Evolutionary conservation across 53 echinoderm and acorn worm species (phyloP), one percentile per base, ranked within the genome.

Genomic region (Arbacia lixula): DNA sequence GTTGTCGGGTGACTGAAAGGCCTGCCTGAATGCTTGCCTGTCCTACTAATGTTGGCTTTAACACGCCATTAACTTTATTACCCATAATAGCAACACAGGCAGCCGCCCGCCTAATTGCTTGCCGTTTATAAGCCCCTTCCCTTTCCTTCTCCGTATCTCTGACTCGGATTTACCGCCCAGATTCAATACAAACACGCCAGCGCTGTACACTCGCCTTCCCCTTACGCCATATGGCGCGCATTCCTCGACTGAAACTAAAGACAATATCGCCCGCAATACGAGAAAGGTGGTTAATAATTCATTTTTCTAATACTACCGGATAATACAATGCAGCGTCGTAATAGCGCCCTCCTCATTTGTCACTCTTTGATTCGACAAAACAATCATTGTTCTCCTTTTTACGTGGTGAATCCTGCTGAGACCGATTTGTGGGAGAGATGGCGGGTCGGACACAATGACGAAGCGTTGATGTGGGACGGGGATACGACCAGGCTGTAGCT

Each of bases 31-130:
- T n/a, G n/a, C n/a, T n/a, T n/a, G n/a, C n/a, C n/a, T n/a, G n/a
- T n/a, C n/a, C n/a, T 69, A 74, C 51, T 74, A 52, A 74, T 74
- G 74, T 74, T 74, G 74, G 74, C 74, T 74, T 74, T 74, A 74
- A 74, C 74, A 74, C 35, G 21, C 74, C 74, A 74, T 74, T 74
- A 74, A 30, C 74, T 53, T 53, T 74, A 74, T 74, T 74, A 53
- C 54, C 54, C n/a, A 5, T 74, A 74, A 74, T 74, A 53, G 74
- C 51, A 34, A 34, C 33, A 30, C 74, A 30, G 49, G 74, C 74
- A 53, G 53, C 53, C 28, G 53, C 54, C 52, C 74, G 74, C 74
- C 74, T 74, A 74, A 74, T 74, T 74, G 74, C 46, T 74, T 74
- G 74, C 53, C 74, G 74, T 50, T 74, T 33, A 34, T 36, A 69